Conservation (phyloP, 2,888 invertebrate species). For the Anthophora plumipes region DNA sequence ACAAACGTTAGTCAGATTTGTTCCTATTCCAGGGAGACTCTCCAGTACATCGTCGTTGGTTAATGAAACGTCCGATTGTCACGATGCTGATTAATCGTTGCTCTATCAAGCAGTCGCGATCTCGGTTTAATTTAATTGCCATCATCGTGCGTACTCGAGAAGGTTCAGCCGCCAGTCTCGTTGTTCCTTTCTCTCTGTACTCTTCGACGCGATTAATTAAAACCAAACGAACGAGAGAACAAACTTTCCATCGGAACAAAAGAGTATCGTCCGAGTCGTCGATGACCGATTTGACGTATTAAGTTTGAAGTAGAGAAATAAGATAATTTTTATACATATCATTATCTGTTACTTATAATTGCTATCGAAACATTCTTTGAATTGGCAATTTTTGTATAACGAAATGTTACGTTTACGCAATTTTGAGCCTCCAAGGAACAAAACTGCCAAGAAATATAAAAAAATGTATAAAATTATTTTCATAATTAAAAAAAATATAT, state of each 20-base stretch:
- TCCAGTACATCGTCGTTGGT: slow-evolving; percentile 40
- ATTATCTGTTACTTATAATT: too few species aligned
- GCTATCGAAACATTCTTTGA: too few species aligned
- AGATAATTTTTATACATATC: too few species aligned
- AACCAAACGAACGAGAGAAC: slow-evolving; percentile 53
- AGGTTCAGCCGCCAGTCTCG: slow-evolving; percentile 26
- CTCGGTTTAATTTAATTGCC: slow-evolving; percentile 81
- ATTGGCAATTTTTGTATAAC: too few species aligned
- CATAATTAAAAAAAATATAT: too few species aligned
- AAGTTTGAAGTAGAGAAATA: too few species aligned
- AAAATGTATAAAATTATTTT: too few species aligned
- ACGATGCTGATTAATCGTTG: slow-evolving; percentile 80
- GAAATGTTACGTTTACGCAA: too few species aligned
- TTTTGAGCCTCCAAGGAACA: too few species aligned
- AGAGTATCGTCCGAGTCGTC: slow-evolving; percentile 17
- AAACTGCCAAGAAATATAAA: too few species aligned
- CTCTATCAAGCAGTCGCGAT: slow-evolving; percentile 78
- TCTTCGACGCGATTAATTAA: slow-evolving; percentile 61
- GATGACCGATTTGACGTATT: slow-evolving; percentile 11
- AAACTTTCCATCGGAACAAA: slow-evolving; percentile 39
- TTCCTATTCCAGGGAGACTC: slow-evolving; percentile 11
- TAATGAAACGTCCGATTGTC: slow-evolving; percentile 81
- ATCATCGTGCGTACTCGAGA: slow-evolving; percentile 70
- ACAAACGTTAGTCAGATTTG: background rate
- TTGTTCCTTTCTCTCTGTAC: slow-evolving; percentile 14